A percentile compares a stretch with the other conserved stretches of the same genome.
Evolutionary conservation across 2,797 vertebrate genomes (phyloP).

Genomic region (Trachops cirrhosus): DNA sequence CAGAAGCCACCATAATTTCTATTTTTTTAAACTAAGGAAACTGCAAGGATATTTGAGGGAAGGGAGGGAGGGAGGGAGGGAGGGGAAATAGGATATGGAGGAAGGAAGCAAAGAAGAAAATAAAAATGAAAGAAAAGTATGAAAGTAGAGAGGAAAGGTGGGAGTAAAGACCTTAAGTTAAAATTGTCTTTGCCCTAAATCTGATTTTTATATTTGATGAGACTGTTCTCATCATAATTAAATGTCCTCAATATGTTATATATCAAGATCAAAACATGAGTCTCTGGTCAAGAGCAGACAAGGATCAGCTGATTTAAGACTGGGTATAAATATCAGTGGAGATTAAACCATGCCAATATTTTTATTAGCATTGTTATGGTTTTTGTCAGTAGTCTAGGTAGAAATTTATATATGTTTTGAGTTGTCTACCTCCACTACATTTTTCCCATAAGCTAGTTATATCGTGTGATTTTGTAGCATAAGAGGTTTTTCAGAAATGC

Average conservation of each 20-base stretch:
- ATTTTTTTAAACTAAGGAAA: background rate
- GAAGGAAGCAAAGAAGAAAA: background rate
- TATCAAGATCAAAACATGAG: background rate
- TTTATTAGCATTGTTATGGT: background rate
- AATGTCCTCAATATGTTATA: background rate
- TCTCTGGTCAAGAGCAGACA: background rate
- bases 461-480: background rate
- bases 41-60: background rate
- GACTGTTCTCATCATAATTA: background rate
- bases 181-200: background rate
- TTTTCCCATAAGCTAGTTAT: background rate
- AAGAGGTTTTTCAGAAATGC: constrained; percentile 1
- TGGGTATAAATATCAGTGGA: background rate
- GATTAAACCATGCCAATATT: background rate
- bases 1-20: background rate
- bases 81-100: background rate
- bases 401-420: background rate
- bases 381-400: background rate
- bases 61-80: background rate
- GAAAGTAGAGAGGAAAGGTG: too few relatives aligned
- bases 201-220: background rate
- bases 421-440: background rate
- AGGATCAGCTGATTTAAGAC: background rate
- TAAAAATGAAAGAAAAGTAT: background rate
- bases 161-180: background rate